Percentiles rank a stretch among this genome's conserved stretches.
These are phyloP conservation scores for Urocitellus parryii DNA, from an alignment of 2,113 vertebrate genomes.

Conservation along the genomic window DNA sequence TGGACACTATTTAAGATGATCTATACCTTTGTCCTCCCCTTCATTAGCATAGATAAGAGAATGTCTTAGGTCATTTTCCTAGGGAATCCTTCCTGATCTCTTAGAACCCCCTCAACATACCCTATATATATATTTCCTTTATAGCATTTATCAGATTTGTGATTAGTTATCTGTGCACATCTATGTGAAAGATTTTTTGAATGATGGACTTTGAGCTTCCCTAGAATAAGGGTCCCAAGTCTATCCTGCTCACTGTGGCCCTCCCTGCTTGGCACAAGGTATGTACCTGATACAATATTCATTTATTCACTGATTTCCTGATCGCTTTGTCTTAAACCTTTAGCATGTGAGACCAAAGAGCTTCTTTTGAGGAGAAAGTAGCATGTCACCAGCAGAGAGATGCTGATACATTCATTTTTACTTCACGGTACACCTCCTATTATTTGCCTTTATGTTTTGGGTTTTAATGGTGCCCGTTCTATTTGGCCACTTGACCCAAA, in stretches of 20 bases:
- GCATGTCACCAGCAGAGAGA: not conserved
- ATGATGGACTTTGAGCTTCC: not conserved
- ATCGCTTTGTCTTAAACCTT: conserved; percentile 38
- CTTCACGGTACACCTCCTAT: conserved; percentile 38
- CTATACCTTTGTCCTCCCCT: not conserved
- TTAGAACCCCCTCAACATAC: not conserved
- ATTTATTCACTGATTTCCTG: not conserved
- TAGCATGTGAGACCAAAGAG: not conserved
- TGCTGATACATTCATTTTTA: conserved; percentile 12
- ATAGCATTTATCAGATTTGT: conserved; percentile 12
- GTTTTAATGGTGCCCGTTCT: conserved; percentile 78
- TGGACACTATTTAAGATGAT: conserved; percentile 28
- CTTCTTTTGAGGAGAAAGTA: conserved; percentile 42
- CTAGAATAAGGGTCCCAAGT: not conserved
- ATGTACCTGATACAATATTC: too few relatives aligned
- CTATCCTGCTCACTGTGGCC: conserved; percentile 9
- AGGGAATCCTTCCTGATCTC: not conserved
- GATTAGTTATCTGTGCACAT: conserved; percentile 36
- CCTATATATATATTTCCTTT: not conserved
- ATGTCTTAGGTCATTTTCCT: conserved; percentile 11
- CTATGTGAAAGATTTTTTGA: not conserved
- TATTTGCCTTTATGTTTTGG: conserved; percentile 79
- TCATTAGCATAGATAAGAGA: conserved; percentile 37
- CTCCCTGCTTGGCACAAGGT: not conserved
- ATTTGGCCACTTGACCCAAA: conserved; percentile 79